phyloP scores from a whole-genome alignment of 2,797 vertebrate genomes.

The Spatula clypeata region DNA sequence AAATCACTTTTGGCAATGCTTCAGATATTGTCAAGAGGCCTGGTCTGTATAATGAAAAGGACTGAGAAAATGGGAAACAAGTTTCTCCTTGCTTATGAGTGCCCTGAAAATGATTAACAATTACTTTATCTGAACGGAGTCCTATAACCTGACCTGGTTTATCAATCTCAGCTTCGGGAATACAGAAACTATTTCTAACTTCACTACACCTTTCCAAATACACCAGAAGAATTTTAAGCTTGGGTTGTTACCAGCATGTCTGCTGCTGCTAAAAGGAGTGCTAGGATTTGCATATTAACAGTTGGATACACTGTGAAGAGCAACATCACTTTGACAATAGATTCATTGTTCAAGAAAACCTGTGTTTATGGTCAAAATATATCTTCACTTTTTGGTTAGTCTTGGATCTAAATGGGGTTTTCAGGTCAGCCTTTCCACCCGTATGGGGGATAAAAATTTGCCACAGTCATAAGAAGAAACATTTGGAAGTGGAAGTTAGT shows the following conservation, averaged over 20 bases:
- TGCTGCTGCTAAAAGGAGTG: not conserved
- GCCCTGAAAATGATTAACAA: accelerated
- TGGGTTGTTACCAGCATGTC: not conserved
- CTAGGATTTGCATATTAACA: not conserved
- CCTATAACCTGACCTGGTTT: not conserved
- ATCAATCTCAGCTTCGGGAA: not conserved
- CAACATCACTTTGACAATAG: not conserved
- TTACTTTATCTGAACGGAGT: not conserved
- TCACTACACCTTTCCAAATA: not conserved
- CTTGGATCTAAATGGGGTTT: not conserved
- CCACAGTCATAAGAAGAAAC: not conserved
- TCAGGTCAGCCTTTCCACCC: not conserved
- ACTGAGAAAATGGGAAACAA: not conserved
- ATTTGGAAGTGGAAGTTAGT: not conserved
- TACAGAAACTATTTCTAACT: not conserved
- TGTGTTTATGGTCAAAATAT: not conserved
- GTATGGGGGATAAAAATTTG: not conserved
- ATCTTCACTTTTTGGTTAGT: not conserved
- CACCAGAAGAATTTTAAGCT: not conserved
- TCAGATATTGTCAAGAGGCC: not conserved
- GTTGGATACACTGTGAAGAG: not conserved
- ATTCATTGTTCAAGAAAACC: not conserved
- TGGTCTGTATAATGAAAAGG: not conserved
- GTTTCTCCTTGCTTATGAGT: not conserved
- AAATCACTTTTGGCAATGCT: not conserved